phyloP scores from a whole-genome alignment of 2,113 vertebrate species.

The Oncorhynchus tshawytscha region DNA sequence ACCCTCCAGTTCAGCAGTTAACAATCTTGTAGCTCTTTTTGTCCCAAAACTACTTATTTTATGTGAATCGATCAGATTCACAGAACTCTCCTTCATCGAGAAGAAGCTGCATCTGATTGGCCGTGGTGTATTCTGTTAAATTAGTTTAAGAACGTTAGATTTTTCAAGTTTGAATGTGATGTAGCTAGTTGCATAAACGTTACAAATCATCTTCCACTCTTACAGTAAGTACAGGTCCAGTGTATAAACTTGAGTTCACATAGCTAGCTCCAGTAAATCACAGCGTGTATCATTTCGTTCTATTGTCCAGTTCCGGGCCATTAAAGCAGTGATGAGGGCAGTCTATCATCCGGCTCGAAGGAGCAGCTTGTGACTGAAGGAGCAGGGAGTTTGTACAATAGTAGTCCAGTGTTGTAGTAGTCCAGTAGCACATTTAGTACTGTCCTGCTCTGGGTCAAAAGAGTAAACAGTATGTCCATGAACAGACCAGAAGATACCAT shows the following conservation, averaged over 20 bases:
- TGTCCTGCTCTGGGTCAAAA: no score
- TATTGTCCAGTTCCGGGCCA: no score
- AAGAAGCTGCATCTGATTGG: neutral
- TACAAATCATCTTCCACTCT: constrained; percentile 21
- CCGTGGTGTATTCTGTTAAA: neutral
- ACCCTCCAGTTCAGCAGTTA: constrained; percentile 66
- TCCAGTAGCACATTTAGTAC: neutral
- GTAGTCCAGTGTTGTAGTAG: neutral
- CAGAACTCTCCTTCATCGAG: constrained; percentile 16
- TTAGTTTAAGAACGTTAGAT: neutral
- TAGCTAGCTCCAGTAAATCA: constrained; percentile 2
- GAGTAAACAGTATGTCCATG: no score
- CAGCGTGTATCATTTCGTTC: neutral
- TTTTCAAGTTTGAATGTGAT: neutral
- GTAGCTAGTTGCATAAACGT: neutral
- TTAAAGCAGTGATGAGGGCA: no score
- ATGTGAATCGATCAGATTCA: neutral
- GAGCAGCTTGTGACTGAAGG: neutral
- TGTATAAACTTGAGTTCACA: constrained; percentile 50
- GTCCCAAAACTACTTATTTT: constrained; percentile 48
- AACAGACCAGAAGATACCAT: no score
- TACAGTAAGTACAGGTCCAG: constrained; percentile 73
- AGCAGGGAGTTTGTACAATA: neutral
- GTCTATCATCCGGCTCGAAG: no score
- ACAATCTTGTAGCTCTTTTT: constrained; percentile 25